Conservation (phyloP, 2,888 invertebrate genomes). For the Limnephilus lunatus region DNA sequence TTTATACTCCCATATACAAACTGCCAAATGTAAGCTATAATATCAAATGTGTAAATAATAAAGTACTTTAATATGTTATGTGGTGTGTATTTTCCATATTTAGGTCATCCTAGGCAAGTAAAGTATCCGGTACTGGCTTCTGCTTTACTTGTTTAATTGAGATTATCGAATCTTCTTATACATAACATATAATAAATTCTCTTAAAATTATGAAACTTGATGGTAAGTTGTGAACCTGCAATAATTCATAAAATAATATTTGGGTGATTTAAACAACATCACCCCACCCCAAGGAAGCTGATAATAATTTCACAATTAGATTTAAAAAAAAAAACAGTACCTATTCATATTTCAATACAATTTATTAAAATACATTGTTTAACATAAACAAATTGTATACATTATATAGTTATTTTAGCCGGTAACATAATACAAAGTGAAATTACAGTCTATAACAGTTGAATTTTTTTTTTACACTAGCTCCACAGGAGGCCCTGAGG, state of each 20-base stretch:
- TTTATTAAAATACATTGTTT: not conserved
- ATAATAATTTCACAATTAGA: too few species aligned
- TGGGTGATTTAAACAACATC: too few species aligned
- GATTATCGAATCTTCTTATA: not conserved
- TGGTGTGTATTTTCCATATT: constrained; percentile 13
- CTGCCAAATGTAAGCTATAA: constrained; percentile 24
- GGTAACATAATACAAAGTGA: not conserved
- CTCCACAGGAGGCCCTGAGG: too few species aligned
- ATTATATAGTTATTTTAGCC: not conserved
- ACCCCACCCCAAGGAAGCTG: too few species aligned
- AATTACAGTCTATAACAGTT: not conserved
- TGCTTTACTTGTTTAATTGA: too few species aligned
- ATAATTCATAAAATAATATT: too few species aligned
- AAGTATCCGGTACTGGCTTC: too few species aligned
- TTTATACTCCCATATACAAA: constrained; percentile 18
- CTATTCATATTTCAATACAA: not conserved
- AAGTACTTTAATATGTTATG: not conserved
- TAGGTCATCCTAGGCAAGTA: not conserved
- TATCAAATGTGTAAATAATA: constrained; percentile 34
- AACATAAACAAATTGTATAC: not conserved
- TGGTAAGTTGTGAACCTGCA: not conserved
- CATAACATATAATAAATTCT: too few species aligned
- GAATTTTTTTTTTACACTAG: too few species aligned
- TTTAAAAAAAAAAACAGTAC: not conserved
- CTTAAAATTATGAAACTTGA: not conserved